phyloP scores from a whole-genome alignment of 2,888 invertebrate genomes.

The Pasiphila rectangulata region DNA sequence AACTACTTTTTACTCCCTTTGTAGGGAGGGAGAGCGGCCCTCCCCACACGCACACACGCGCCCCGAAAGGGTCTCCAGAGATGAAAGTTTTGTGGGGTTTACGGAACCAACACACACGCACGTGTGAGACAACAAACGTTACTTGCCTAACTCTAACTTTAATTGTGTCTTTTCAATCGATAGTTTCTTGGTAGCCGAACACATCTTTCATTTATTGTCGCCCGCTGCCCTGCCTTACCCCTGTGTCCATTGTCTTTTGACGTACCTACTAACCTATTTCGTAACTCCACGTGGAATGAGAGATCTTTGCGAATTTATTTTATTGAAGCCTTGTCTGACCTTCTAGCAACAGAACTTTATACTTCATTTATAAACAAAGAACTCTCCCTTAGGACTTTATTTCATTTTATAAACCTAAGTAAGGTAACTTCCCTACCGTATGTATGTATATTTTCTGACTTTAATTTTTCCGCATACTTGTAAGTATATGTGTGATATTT shows the following conservation, averaged over 20 bases:
- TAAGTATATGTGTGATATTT: too few species aligned
- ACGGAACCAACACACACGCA: slow-evolving; percentile 67
- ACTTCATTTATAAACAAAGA: neutral
- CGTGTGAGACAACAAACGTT: slow-evolving; percentile 74
- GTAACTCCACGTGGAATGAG: slow-evolving; percentile 33
- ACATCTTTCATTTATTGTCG: slow-evolving; percentile 52
- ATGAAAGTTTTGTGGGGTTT: slow-evolving; percentile 80
- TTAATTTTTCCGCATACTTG: too few species aligned
- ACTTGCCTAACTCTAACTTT: slow-evolving; percentile 79
- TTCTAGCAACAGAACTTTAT: neutral
- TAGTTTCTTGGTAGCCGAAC: slow-evolving; percentile 56
- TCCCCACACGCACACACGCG: slow-evolving; percentile 51
- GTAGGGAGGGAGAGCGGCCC: slow-evolving; percentile 61
- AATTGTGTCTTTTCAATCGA: slow-evolving; percentile 81
- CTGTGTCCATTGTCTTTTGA: slow-evolving; percentile 42
- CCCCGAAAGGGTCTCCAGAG: slow-evolving; percentile 66
- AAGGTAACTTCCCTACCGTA: too few species aligned
- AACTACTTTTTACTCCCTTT: slow-evolving; percentile 79
- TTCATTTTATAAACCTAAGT: neutral
- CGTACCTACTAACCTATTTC: slow-evolving; percentile 35
- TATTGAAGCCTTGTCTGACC: slow-evolving; percentile 2
- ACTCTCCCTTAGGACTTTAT: neutral
- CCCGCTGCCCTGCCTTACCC: slow-evolving; percentile 35
- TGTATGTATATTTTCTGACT: too few species aligned
- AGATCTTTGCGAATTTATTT: slow-evolving; percentile 20